phyloP scores from a whole-genome alignment of 2,888 invertebrate species.

The Muschampia plurimacula region DNA sequence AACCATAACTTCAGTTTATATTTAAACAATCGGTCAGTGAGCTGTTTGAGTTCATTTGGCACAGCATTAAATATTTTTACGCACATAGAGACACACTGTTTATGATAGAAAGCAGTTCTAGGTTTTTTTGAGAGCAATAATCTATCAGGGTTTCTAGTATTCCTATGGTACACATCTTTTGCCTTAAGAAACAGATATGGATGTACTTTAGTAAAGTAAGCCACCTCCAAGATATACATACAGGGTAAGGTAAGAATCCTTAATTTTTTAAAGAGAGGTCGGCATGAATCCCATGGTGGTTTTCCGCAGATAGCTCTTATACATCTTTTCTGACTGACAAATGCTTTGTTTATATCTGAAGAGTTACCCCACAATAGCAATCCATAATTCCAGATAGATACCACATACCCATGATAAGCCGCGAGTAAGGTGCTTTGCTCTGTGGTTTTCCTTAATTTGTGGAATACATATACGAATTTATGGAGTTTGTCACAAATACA shows the following conservation, averaged over 20 bases:
- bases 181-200: constrained; percentile 1
- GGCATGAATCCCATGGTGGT: constrained; percentile 21
- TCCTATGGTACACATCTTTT: neutral
- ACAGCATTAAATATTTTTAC: too few species aligned
- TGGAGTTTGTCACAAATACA: constrained; percentile 4
- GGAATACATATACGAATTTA: neutral
- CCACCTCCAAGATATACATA: constrained; percentile 5
- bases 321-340: constrained; percentile 24
- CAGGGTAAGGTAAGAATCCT: neutral
- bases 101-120: too few species aligned
- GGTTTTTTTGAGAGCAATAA: neutral
- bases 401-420: constrained; percentile 34
- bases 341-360: constrained; percentile 4
- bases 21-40: too few species aligned
- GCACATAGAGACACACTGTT: too few species aligned
- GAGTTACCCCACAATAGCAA: constrained; percentile 30
- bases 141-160: neutral
- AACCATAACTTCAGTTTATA: too few species aligned
- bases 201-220: constrained; percentile 16
- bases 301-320: constrained; percentile 22
- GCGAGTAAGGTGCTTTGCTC: neutral
- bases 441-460: constrained; percentile 3
- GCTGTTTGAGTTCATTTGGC: too few species aligned
- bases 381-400: constrained; percentile 16
- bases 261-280: constrained; percentile 17